Base-by-base conservation (phyloP, 2,113 vertebrate genomes). In the Fukomys damarensis region DNA sequence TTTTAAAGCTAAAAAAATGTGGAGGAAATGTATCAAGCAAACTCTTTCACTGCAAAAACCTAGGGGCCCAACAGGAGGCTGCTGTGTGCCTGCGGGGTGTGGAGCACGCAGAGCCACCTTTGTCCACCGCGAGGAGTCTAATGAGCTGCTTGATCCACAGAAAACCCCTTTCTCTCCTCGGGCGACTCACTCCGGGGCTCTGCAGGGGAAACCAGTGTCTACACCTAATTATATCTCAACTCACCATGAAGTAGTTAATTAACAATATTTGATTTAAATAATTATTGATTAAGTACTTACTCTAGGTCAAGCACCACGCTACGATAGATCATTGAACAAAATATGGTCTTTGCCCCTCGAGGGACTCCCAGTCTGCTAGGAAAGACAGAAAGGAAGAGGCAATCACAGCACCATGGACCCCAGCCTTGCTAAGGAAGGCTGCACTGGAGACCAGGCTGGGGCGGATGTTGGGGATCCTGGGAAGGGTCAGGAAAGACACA, bases 251-350 rank as follows among this genome's bases (percentile, higher is more conserved):
- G 89, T 32, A 94, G 43, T 91, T 95, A 94, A 65, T 90, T 87
- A 92, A 84, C 35, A 95, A 87, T 92, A 93, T 84, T 87, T 93
- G 70, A 90, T 84, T 95, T 96, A 95, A 96, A 88, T 85, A 96
- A 94, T 68, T 96, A 76, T 87, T 63, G 52, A 84, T 81, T 91
- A 58, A 96, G 4, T 95, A 92, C 30, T 93, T 87, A 86, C 26
- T 76, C n/a, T 89, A 49, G 76, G 56, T 79, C 88, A 91, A 14
- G 17, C 72, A 90, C 77, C 43, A 83, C 76, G 59, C 76, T 84
- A 43, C 59, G 49, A 72, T 86, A 14, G 81, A 79, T 94, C 88
- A 83, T 9, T 86, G 66, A 92, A 66, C 43, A 84, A 92, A 58
- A 89, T 82, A 74, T 5, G 7, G 2, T 74, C n/a, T 96, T 58